A percentile compares a stretch with the other conserved stretches of the same genome.
These are phyloP conservation scores for Pachyseris speciosa DNA, from an alignment of 64 coral and sea anemone species.

Conservation along the genomic window DNA sequence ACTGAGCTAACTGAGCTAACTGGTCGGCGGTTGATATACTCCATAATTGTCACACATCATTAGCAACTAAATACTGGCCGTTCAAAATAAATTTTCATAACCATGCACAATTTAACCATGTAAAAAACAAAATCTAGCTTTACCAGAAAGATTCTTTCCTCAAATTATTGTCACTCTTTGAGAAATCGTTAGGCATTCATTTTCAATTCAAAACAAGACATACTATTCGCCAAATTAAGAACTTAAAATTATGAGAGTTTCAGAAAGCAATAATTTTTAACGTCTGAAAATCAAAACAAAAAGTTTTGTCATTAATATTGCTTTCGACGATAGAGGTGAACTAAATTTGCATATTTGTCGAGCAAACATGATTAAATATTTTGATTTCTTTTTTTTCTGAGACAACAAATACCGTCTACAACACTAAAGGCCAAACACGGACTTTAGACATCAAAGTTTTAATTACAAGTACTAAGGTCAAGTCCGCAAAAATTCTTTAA, in stretches of 20 bases:
- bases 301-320: neutral
- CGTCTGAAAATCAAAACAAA: neutral
- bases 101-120: no score
- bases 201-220: neutral
- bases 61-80: neutral
- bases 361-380: conserved; percentile 12
- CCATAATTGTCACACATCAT: neutral
- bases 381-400: neutral
- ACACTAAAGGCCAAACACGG: neutral
- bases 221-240: neutral
- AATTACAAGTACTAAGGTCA: neutral
- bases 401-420: neutral
- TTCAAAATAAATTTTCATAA: no score
- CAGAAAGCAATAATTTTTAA: neutral
- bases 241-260: neutral
- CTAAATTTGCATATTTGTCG: conserved; percentile 31
- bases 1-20: no score
- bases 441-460: neutral
- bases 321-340: neutral
- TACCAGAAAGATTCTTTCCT: no score
- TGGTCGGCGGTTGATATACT: no score
- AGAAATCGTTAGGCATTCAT: no score
- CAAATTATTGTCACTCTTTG: no score
- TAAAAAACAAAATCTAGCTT: no score
- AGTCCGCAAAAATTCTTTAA: neutral